Evolutionary conservation across 2,888 invertebrate genomes (phyloP).

Genomic region (Tanytarsus gracilentus): DNA sequence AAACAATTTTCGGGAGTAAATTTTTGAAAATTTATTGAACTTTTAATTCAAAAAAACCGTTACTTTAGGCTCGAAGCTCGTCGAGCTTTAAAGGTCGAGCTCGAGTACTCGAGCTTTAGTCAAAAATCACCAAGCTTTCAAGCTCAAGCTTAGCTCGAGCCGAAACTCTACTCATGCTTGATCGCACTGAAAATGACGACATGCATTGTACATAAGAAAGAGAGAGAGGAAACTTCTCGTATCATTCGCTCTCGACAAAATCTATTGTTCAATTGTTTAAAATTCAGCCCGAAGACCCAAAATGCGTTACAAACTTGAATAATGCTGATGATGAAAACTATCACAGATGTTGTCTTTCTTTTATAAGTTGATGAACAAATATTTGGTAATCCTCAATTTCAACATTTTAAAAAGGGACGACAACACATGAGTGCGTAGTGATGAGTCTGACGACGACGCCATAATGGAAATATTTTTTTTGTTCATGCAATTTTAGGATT

Average conservation of each 20-base stretch:
- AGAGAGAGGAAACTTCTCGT: slow-evolving; percentile 3
- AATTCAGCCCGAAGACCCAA: slow-evolving; percentile 9
- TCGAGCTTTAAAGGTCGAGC: too few species aligned
- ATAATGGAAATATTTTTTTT: not conserved
- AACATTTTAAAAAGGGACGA: slow-evolving; percentile 26
- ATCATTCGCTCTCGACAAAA: not conserved
- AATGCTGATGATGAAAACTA: slow-evolving; percentile 22
- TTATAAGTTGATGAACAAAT: slow-evolving; percentile 25
- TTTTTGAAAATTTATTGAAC: too few species aligned
- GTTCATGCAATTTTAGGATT: too few species aligned
- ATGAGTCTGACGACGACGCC: too few species aligned
- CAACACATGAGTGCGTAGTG: not conserved
- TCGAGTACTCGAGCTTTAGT: too few species aligned
- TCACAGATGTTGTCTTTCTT: slow-evolving; percentile 21
- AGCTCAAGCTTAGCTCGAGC: too few species aligned
- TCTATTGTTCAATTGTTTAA: slow-evolving; percentile 14
- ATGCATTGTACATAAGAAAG: slow-evolving; percentile 12
- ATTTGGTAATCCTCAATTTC: slow-evolving; percentile 23
- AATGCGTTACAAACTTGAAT: slow-evolving; percentile 7
- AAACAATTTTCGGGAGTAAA: too few species aligned
- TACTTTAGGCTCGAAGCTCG: too few species aligned
- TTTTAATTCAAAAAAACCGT: too few species aligned
- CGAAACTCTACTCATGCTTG: too few species aligned
- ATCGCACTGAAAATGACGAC: slow-evolving; percentile 4
- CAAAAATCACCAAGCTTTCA: too few species aligned